phyloP scores from a whole-genome alignment of 1,140 invertebrate genomes.

The Drosophila orosa region DNA sequence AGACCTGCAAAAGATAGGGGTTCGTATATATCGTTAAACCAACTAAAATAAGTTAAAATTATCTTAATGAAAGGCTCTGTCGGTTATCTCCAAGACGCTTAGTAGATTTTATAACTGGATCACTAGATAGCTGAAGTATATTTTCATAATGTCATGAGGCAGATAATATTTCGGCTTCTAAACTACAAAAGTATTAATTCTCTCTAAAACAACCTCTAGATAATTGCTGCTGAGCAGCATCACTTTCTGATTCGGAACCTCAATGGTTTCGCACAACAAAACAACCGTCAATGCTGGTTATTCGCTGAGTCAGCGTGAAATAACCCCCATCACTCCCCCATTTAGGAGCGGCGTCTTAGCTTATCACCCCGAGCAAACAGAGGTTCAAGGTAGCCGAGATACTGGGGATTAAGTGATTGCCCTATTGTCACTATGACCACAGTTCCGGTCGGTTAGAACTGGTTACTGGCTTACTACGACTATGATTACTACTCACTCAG shows the following conservation, averaged over 20 bases:
- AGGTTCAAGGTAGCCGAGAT: conserved; percentile 13
- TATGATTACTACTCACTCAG: conserved; percentile 85
- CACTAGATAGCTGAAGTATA: conserved; percentile 13
- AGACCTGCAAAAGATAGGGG: conserved; percentile 84
- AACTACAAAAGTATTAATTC: background rate
- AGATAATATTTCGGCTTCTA: conserved; percentile 6
- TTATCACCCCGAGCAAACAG: conserved; percentile 12
- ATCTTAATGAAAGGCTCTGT: conserved; percentile 3
- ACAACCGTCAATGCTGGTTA: conserved; percentile 1
- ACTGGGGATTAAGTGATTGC: conserved; percentile 6
- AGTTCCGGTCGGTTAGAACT: background rate
- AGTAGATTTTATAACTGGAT: conserved; percentile 6
- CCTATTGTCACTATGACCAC: background rate
- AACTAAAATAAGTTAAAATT: background rate
- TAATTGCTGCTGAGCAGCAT: background rate
- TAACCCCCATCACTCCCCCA: background rate
- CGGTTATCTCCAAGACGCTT: background rate
- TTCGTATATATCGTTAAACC: background rate
- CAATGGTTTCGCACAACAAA: background rate
- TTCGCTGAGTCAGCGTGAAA: conserved; percentile 1
- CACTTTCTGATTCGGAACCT: background rate
- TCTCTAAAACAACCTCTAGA: background rate
- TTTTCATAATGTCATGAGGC: background rate
- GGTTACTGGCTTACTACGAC: background rate
- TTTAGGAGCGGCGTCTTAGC: background rate